Evolutionary conservation across 2,888 invertebrate genomes (phyloP).

Genomic region (Microplitis manilae): DNA sequence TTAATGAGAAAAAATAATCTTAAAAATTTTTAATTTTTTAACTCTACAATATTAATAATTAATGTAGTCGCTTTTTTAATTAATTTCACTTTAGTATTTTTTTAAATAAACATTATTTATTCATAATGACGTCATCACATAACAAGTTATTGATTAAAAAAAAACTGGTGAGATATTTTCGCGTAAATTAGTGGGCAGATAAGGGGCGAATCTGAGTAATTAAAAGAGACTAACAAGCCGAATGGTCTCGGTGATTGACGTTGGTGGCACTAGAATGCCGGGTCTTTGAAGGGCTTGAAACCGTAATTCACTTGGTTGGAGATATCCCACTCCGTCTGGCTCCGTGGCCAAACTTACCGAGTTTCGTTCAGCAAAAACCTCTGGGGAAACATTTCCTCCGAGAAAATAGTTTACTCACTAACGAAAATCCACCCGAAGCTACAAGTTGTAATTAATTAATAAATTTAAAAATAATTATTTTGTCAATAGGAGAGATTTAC

Average conservation of each 20-base stretch:
- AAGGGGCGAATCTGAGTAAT: too few relatives aligned
- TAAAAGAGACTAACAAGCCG: too few relatives aligned
- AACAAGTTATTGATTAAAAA: too few relatives aligned
- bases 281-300: too few relatives aligned
- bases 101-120: neutral
- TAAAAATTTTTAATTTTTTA: slow-evolving; percentile 8
- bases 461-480: slow-evolving; percentile 1
- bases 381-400: slow-evolving; percentile 16
- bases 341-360: neutral
- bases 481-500: neutral
- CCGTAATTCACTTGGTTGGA: too few relatives aligned
- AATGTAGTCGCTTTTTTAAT: neutral
- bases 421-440: slow-evolving; percentile 25
- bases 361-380: neutral
- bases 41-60: too few relatives aligned
- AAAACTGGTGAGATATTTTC: too few relatives aligned
- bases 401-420: slow-evolving; percentile 27
- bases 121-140: neutral
- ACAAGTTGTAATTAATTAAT: slow-evolving; percentile 25
- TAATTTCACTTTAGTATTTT: too few relatives aligned
- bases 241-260: too few relatives aligned
- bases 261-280: too few relatives aligned
- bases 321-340: neutral
- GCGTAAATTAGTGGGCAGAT: too few relatives aligned
- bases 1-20: slow-evolving; percentile 8